A percentile compares a stretch with the other conserved stretches of the same genome.
These are phyloP conservation scores for Salvelinus alpinus DNA, from an alignment of 2,113 vertebrate genomes.

Conservation along the genomic window DNA sequence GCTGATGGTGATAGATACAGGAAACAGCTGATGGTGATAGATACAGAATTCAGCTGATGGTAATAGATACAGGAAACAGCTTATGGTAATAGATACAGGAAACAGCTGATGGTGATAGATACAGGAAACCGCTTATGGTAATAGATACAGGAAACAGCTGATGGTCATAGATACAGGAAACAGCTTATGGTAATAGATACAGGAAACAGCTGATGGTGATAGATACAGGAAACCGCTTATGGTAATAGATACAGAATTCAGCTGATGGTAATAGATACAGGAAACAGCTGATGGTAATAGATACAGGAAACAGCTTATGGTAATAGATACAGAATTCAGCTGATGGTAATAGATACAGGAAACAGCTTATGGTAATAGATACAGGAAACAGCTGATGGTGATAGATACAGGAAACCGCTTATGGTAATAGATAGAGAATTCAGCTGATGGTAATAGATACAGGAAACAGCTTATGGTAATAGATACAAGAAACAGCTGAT, in stretches of 20 bases:
- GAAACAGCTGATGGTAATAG: too few species aligned
- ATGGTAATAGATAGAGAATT: too few species aligned
- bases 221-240: constrained; percentile 22
- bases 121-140: too few species aligned
- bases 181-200: constrained; percentile 24
- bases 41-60: constrained; percentile 15
- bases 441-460: too few species aligned
- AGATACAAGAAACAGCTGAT: constrained; percentile 7
- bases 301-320: neutral
- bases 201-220: neutral
- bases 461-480: too few species aligned
- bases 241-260: too few species aligned
- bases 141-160: too few species aligned
- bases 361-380: neutral
- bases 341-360: constrained; percentile 15
- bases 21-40: too few species aligned
- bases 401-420: too few species aligned
- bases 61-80: constrained; percentile 12
- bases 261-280: too few species aligned
- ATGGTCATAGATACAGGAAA: neutral
- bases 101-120: too few species aligned
- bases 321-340: neutral
- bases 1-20: too few species aligned
- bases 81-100: constrained; percentile 26
- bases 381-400: constrained; percentile 35